Evolutionary conservation across 2,113 vertebrate species (phyloP), one percentile per base, ranked within the genome.

Genomic region (Kryptolebias marmoratus): DNA sequence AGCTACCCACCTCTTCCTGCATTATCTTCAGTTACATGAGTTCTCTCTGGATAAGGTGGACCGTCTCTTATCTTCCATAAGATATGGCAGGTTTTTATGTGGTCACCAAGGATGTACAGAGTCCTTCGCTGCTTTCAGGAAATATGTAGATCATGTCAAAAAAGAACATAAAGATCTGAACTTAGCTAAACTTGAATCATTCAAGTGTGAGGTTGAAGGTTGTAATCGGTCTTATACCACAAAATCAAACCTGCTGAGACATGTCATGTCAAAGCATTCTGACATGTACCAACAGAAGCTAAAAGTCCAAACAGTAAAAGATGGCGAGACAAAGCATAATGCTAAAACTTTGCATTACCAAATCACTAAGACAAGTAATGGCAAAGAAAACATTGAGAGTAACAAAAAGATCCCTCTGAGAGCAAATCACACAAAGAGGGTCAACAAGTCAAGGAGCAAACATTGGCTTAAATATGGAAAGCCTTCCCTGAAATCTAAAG

Each of bases 261-360:
- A 99, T 71, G 94, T 95, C 73, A 96, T 96, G 95, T 96, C 96
- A 84, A 98, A 98, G 75, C 97, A 99, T 79, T 95, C 95, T 59
- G 96, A 98, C 32, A 91, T 94, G 56, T 96, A 96, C 88, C 95
- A 95, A 84, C 89, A 94, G 60, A 94, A 96, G 88, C 91, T 97
- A 3, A 96, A 97, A 89, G 94, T 92, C 59, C 94, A 95, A 71
- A 93, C 90, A 28, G 92, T 95, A 72, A 94, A 93, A 72, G 94
- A 96, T 31, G 95, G 95, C 42, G 92, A 91, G 39, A 88, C 93
- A 44, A 95, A 96, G 87, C 94, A 93, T 32, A 94, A 92, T 73
- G 81, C 93, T 0, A 79, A 93, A 44, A 95, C 95, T 31, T 67
- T 90, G 55, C 95, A 93, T 72, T 89, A 91, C 76, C 93, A 90